phyloP scores from a whole-genome alignment of 2,113 vertebrate species.

The Perognathus longimembris region DNA sequence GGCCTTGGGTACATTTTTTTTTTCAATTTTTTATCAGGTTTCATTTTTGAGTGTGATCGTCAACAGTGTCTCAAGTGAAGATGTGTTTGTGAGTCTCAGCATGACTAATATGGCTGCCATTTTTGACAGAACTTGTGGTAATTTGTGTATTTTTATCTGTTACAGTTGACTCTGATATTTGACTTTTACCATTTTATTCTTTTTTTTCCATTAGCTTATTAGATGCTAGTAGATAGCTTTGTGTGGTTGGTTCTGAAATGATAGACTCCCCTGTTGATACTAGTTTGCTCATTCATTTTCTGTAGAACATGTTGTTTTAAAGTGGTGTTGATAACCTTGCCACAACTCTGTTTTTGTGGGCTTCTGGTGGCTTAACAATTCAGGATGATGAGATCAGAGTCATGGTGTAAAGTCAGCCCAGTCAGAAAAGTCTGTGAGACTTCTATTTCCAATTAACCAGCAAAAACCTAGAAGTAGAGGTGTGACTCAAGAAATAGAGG shows the following conservation, averaged over 20 bases:
- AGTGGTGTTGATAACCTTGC: not conserved
- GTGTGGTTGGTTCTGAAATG: not conserved
- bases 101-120: conserved; percentile 2
- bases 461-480: too few species aligned
- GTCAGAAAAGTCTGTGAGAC: too few species aligned
- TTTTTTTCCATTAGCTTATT: conserved; percentile 33
- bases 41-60: not conserved
- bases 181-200: not conserved
- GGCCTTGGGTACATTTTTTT: too few species aligned
- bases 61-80: not conserved
- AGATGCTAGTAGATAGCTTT: not conserved
- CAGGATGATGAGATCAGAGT: too few species aligned
- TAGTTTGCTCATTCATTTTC: conserved; percentile 25
- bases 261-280: not conserved
- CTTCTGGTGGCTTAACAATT: too few species aligned
- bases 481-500: too few species aligned
- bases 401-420: too few species aligned
- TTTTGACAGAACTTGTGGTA: not conserved
- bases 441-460: too few species aligned
- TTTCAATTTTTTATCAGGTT: too few species aligned
- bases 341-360: not conserved
- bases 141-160: not conserved
- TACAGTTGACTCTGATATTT: conserved; percentile 50
- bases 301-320: not conserved
- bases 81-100: not conserved